A percentile compares a stretch with the other conserved stretches of the same genome.
Evolutionary conservation across 2,113 vertebrate genomes (phyloP).

Genomic region (Amblyopsis rosae): DNA sequence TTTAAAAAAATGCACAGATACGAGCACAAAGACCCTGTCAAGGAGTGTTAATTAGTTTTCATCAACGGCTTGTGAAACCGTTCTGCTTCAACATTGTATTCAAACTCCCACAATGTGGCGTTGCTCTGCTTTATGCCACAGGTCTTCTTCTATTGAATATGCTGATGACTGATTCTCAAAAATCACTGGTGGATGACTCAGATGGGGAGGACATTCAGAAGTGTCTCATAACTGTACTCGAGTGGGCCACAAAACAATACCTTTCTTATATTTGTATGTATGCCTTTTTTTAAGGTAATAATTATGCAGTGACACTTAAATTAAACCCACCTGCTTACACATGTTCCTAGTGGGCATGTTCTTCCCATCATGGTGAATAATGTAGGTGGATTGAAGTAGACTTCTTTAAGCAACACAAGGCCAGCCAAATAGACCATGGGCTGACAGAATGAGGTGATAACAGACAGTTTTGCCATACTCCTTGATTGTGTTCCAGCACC

Average conservation of each 20-base stretch:
- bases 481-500: too few relatives aligned
- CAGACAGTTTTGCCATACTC: too few relatives aligned
- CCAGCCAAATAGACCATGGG: too few relatives aligned
- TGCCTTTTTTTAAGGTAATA: too few relatives aligned
- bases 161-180: slow-evolving; percentile 25
- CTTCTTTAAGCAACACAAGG: too few relatives aligned
- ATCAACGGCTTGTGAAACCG: slow-evolving; percentile 23
- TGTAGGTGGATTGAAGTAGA: too few relatives aligned
- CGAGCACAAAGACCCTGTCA: neutral
- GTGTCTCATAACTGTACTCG: slow-evolving; percentile 33
- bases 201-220: neutral
- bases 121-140: slow-evolving; percentile 13
- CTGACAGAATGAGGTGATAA: too few relatives aligned
- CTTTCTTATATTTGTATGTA: too few relatives aligned
- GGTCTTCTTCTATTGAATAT: slow-evolving; percentile 19
- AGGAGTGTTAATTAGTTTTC: slow-evolving; percentile 25
- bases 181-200: slow-evolving; percentile 23
- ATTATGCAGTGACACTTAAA: too few relatives aligned
- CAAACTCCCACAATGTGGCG: slow-evolving; percentile 10
- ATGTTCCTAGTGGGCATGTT: too few relatives aligned
- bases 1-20: neutral
- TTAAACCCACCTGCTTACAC: too few relatives aligned
- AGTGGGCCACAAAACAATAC: slow-evolving; percentile 4
- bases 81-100: slow-evolving; percentile 22
- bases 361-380: too few relatives aligned